Percentiles rank a stretch among this genome's conserved stretches.
phyloP scores from a whole-genome alignment of 2,888 invertebrate genomes.

The Papilio demoleus region DNA sequence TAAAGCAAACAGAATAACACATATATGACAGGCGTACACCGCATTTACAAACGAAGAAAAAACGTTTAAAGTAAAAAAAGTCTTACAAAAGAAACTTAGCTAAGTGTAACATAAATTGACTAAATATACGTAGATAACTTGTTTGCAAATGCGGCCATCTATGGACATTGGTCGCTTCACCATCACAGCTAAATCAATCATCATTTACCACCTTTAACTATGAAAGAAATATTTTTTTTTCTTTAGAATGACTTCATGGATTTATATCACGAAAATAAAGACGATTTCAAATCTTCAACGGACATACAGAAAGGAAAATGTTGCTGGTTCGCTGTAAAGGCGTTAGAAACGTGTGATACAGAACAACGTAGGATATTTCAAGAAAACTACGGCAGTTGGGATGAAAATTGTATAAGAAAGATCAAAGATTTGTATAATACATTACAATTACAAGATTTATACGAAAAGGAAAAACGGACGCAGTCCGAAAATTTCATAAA shows the following conservation, averaged over 20 bases:
- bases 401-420: slow-evolving; percentile 80
- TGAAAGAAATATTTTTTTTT: background rate
- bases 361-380: slow-evolving; percentile 86
- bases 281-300: slow-evolving; percentile 53
- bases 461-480: background rate
- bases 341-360: slow-evolving; percentile 87
- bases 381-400: slow-evolving; percentile 86
- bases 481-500: background rate
- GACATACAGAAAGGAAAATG: slow-evolving; percentile 91
- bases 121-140: no score
- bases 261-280: slow-evolving; percentile 27
- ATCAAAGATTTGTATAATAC: slow-evolving; percentile 25
- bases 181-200: no score
- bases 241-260: slow-evolving; percentile 26
- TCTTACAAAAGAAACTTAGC: no score
- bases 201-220: no score
- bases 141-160: no score
- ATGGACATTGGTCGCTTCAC: no score
- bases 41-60: no score
- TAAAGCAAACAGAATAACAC: no score
- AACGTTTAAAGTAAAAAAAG: no score
- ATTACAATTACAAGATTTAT: background rate
- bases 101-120: no score
- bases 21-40: no score
- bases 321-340: slow-evolving; percentile 93